phyloP scores from a whole-genome alignment of 2,888 invertebrate genomes.

The Mimachlamys varia region DNA sequence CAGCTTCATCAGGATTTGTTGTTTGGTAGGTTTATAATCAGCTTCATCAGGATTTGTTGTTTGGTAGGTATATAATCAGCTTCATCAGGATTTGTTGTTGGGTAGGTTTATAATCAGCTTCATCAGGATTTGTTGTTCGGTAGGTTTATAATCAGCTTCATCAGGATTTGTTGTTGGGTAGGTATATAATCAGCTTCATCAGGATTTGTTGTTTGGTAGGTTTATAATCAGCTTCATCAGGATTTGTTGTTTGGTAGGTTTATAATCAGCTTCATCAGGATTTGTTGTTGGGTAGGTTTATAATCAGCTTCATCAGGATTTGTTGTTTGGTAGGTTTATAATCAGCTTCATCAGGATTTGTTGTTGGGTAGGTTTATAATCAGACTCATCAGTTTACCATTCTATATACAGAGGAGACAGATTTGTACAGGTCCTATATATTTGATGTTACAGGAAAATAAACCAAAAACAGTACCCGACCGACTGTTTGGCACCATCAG shows the following conservation, averaged over 20 bases:
- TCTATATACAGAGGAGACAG: not conserved
- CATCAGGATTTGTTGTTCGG: constrained; percentile 34
- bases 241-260: constrained; percentile 2
- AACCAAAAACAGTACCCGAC: constrained; percentile 68
- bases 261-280: constrained; percentile 37
- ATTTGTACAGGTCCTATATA: not conserved
- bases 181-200: constrained; percentile 32
- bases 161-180: constrained; percentile 28
- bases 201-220: constrained; percentile 11
- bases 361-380: not conserved
- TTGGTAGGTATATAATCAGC: constrained; percentile 18
- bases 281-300: not conserved
- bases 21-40: constrained; percentile 9
- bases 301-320: constrained; percentile 38
- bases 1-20: constrained; percentile 36
- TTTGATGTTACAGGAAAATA: constrained; percentile 40
- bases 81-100: constrained; percentile 33
- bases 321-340: not conserved
- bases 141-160: constrained; percentile 30
- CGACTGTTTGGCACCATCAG: constrained; percentile 62
- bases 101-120: constrained; percentile 23
- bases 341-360: constrained; percentile 37
- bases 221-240: constrained; percentile 36
- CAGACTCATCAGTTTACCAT: not conserved
- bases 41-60: constrained; percentile 36